A percentile compares a stretch with the other conserved stretches of the same genome.
Conservation (phyloP, 2,888 invertebrate genomes). For the Dryomyza anilis region DNA sequence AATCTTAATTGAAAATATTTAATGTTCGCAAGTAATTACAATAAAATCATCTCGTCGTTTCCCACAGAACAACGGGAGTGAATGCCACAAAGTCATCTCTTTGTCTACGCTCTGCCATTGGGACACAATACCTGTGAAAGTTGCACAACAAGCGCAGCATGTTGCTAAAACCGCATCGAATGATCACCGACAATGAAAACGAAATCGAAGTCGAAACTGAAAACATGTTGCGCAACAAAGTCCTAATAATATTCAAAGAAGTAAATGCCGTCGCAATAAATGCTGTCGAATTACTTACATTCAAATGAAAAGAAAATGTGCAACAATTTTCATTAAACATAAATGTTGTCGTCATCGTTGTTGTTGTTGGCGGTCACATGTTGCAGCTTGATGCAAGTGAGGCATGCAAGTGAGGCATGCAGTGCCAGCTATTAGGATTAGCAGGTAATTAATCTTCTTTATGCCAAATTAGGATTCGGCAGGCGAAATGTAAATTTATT, state of each 20-base stretch:
- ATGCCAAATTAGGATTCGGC: slow-evolving; percentile 6
- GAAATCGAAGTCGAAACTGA: not conserved
- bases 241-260: slow-evolving; percentile 1
- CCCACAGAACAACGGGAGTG: too few relatives aligned
- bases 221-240: not conserved
- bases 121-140: not conserved
- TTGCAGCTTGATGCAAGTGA: too few relatives aligned
- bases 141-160: slow-evolving; percentile 8
- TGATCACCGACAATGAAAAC: slow-evolving; percentile 5
- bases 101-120: not conserved
- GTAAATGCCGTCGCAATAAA: not conserved
- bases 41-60: too few relatives aligned
- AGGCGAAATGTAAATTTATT: not conserved
- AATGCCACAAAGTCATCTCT: too few relatives aligned
- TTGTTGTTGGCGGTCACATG: too few relatives aligned
- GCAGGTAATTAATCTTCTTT: slow-evolving; percentile 9
- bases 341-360: too few relatives aligned
- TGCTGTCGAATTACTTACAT: not conserved
- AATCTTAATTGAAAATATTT: too few relatives aligned
- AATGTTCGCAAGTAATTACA: too few relatives aligned
- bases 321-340: not conserved
- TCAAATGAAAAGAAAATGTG: not conserved
- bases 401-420: too few relatives aligned
- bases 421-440: not conserved
- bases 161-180: not conserved